Percentiles rank a stretch among this genome's conserved stretches.
Evolutionary conservation across 2,113 vertebrate genomes (phyloP).

Genomic region (Camelus bactrianus): DNA sequence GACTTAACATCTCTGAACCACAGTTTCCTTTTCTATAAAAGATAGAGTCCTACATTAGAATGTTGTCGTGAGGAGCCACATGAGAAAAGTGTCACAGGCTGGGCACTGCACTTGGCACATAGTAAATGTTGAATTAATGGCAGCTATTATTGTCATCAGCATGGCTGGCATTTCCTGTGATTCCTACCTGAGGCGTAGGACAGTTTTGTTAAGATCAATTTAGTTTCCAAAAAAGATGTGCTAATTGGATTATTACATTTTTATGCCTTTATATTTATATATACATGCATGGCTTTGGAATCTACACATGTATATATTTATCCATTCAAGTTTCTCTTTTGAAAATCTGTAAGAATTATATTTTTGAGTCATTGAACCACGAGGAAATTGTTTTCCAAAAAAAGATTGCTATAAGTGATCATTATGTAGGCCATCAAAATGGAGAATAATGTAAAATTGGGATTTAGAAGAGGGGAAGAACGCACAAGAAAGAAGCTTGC

Average conservation of each 20-base stretch:
- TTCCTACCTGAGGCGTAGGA: constrained; percentile 14
- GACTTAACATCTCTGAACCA: constrained; percentile 47
- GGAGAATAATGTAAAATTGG: neutral
- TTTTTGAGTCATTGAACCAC: constrained; percentile 68
- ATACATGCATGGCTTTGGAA: constrained; percentile 41
- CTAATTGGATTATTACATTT: constrained; percentile 61
- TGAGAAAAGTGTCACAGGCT: neutral
- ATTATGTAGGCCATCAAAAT: constrained; percentile 53
- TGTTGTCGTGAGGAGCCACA: neutral
- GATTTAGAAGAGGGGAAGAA: neutral
- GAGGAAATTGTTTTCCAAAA: constrained; percentile 51
- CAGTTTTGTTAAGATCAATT: constrained; percentile 12
- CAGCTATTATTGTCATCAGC: neutral
- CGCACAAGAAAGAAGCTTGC: neutral
- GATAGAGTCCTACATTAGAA: neutral
- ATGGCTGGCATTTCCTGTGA: neutral
- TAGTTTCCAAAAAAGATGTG: constrained; percentile 29
- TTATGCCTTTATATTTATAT: constrained; percentile 44
- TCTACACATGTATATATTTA: constrained; percentile 46
- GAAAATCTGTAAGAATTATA: constrained; percentile 56
- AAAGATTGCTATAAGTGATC: constrained; percentile 51
- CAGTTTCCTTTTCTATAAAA: neutral
- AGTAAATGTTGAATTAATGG: neutral
- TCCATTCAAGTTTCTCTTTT: constrained; percentile 59
- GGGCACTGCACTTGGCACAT: neutral